phyloP scores from a whole-genome alignment of 1,140 invertebrate genomes.

The Drosophila arizonae region DNA sequence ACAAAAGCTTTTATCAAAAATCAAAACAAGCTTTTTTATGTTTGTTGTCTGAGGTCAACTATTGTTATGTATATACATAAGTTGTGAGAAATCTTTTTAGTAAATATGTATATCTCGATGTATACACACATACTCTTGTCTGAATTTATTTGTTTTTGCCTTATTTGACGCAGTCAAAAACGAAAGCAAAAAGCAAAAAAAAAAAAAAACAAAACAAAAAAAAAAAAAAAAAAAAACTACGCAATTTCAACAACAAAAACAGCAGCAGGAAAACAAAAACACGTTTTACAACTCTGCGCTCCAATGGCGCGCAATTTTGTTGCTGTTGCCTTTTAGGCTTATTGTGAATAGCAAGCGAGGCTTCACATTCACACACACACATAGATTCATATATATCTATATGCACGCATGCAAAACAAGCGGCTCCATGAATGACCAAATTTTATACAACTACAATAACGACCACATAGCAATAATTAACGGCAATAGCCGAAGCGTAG shows the following conservation, averaged over 20 bases:
- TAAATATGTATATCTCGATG: background rate
- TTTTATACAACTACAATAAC: conserved; percentile 56
- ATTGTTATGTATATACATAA: conserved; percentile 22
- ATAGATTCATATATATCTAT: conserved; percentile 4
- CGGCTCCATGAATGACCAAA: conserved; percentile 71
- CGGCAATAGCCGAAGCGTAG: conserved; percentile 78
- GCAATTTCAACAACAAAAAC: conserved; percentile 56
- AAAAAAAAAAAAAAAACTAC: conserved; percentile 60
- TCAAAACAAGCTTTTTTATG: conserved; percentile 51
- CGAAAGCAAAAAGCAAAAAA: conserved; percentile 60
- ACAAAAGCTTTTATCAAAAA: conserved; percentile 26
- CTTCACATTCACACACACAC: conserved; percentile 30
- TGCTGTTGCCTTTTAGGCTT: conserved; percentile 47
- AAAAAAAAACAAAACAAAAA: conserved; percentile 39
- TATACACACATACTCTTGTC: conserved; percentile 5
- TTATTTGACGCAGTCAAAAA: conserved; percentile 37
- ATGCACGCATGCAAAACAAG: conserved; percentile 42
- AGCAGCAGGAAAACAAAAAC: conserved; percentile 63
- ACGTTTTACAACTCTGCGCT: conserved; percentile 75
- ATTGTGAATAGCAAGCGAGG: conserved; percentile 58
- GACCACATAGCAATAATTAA: conserved; percentile 62
- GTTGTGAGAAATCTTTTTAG: conserved; percentile 28
- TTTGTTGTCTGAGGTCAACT: conserved; percentile 69
- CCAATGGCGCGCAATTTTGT: conserved; percentile 67
- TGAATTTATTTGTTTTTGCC: conserved; percentile 11